phyloP scores from a whole-genome alignment of 2,888 invertebrate genomes.

The Uropetala carovei region DNA sequence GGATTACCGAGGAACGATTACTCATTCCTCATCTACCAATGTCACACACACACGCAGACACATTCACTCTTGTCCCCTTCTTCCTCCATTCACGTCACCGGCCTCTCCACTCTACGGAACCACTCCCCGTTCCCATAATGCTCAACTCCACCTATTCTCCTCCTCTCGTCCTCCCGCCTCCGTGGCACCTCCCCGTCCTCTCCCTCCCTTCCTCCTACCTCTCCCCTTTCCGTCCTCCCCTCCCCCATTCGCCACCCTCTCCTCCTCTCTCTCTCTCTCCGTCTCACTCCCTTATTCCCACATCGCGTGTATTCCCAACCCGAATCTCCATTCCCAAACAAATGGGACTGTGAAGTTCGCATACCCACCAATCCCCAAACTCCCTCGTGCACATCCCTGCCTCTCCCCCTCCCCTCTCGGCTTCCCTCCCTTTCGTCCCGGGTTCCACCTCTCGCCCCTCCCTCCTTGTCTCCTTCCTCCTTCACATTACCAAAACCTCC shows the following conservation, averaged over 20 bases:
- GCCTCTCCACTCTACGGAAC: background rate
- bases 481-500: constrained; percentile 18
- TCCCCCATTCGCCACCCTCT: background rate
- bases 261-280: background rate
- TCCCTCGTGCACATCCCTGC: background rate
- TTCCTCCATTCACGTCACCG: background rate
- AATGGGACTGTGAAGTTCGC: constrained; percentile 62
- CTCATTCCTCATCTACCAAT: too few species aligned
- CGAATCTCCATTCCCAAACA: constrained; percentile 64
- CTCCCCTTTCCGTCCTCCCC: background rate
- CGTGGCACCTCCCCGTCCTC: background rate
- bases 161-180: background rate
- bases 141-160: background rate
- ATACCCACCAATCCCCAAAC: constrained; percentile 35
- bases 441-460: background rate
- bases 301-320: constrained; percentile 61
- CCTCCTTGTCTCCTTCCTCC: background rate
- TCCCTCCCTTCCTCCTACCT: background rate
- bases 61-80: background rate
- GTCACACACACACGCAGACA: too few species aligned
- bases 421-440: background rate
- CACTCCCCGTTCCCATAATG: background rate
- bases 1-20: too few species aligned
- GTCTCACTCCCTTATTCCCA: constrained; percentile 47
- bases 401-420: background rate